Evolutionary conservation across 2,113 vertebrate genomes (phyloP).

Genomic region (Salvelinus fontinalis): DNA sequence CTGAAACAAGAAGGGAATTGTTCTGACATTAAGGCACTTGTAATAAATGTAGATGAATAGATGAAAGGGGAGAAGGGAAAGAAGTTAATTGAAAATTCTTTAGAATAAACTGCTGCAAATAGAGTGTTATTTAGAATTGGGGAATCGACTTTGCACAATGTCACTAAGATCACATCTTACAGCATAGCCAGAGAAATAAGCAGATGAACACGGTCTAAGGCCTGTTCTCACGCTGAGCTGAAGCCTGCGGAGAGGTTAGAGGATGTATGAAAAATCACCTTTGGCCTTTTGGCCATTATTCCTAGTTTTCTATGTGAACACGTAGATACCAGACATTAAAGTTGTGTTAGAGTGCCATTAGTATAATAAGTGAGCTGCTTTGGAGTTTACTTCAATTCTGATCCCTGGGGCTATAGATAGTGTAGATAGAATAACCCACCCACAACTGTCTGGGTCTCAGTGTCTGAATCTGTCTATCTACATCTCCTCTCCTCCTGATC

Average conservation of each 20-base stretch:
- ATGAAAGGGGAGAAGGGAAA: constrained; percentile 44
- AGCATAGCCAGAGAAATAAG: background rate
- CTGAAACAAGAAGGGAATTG: constrained; percentile 49
- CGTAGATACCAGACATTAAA: background rate
- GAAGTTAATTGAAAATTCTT: background rate
- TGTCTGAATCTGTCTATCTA: background rate
- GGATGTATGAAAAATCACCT: background rate
- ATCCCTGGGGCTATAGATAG: background rate
- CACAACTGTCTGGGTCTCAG: background rate
- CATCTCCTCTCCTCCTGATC: background rate
- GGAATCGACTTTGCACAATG: background rate
- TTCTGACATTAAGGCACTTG: constrained; percentile 54
- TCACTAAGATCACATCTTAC: background rate
- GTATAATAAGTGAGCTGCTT: background rate
- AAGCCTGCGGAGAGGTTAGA: background rate
- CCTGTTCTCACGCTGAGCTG: background rate
- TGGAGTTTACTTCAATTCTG: background rate
- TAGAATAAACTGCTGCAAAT: no score
- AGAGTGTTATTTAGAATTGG: background rate
- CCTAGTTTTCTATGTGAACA: no score
- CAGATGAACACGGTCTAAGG: background rate
- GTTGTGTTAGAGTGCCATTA: background rate
- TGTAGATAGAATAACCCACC: background rate
- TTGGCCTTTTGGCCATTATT: background rate
- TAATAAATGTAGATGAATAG: constrained; percentile 23